These are phyloP conservation scores for Tragopan temminckii DNA, from an alignment of 2,797 vertebrate species.

Conservation along the genomic window DNA sequence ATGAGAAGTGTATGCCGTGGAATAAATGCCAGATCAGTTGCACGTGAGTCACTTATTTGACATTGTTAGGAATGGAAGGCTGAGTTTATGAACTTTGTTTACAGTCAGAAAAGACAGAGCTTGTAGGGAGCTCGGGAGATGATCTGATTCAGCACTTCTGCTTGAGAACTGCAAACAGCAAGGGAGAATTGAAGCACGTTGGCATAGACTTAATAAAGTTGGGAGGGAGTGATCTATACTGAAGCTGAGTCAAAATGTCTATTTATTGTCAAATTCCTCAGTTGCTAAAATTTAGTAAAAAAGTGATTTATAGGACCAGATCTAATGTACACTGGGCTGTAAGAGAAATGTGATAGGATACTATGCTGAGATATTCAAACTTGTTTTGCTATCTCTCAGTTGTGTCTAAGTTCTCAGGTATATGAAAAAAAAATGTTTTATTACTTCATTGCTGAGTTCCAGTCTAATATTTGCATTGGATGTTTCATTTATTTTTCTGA, in stretches of 20 bases:
- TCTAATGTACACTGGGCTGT: background rate
- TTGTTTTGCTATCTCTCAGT: background rate
- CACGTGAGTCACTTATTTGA: background rate
- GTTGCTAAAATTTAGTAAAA: background rate
- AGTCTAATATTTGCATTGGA: background rate
- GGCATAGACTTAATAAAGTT: accelerated
- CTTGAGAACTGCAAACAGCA: background rate
- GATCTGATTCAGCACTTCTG: background rate
- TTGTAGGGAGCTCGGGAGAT: background rate
- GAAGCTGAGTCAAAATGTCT: background rate
- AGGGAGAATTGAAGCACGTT: background rate
- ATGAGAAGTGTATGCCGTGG: background rate
- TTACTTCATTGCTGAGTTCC: background rate
- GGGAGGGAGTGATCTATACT: background rate
- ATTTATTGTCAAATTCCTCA: background rate
- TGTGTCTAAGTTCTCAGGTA: background rate
- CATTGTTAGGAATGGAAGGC: background rate
- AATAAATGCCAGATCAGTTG: background rate
- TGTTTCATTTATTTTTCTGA: slow-evolving; percentile 12
- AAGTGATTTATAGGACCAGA: background rate
- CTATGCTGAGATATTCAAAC: background rate
- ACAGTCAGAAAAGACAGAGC: background rate
- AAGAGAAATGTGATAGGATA: background rate
- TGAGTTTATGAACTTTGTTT: background rate
- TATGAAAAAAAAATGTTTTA: background rate